phyloP scores from a whole-genome alignment of 2,113 vertebrate species.

The Canis aureus region DNA sequence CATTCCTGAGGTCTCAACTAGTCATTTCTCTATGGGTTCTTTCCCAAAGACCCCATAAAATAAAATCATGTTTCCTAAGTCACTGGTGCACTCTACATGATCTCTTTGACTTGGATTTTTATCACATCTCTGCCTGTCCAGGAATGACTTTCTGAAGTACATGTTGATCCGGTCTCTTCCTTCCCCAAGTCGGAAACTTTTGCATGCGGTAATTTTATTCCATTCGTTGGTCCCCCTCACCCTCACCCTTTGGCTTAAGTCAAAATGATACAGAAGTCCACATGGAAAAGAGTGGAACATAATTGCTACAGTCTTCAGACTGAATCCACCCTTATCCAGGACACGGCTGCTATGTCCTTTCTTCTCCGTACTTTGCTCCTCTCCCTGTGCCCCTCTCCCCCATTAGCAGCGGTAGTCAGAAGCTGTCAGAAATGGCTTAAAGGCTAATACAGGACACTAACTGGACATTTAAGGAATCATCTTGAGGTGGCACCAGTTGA shows the following conservation, averaged over 20 bases:
- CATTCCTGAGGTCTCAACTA: background rate
- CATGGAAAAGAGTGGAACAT: constrained; percentile 8
- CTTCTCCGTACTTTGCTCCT: background rate
- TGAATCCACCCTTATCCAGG: background rate
- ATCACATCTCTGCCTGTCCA: constrained; percentile 57
- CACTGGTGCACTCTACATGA: constrained; percentile 26
- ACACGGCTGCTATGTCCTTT: background rate
- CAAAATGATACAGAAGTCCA: constrained; percentile 70
- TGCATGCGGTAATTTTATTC: constrained; percentile 58
- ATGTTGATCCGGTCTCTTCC: constrained; percentile 62
- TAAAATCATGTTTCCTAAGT: background rate
- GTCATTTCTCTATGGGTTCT: background rate
- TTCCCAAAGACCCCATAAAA: constrained; percentile 16
- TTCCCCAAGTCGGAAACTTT: constrained; percentile 64
- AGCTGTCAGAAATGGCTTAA: background rate
- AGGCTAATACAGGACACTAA: background rate
- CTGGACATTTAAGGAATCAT: background rate
- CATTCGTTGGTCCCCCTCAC: constrained; percentile 35
- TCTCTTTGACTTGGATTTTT: constrained; percentile 63
- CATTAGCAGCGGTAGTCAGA: background rate
- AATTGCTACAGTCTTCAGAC: constrained; percentile 38
- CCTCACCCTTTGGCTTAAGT: constrained; percentile 57
- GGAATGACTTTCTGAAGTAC: constrained; percentile 56
- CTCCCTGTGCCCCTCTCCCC: background rate
- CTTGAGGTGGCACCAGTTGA: constrained; percentile 12